A percentile compares a stretch with the other conserved stretches of the same genome.
Conservation (phyloP, 2,888 invertebrate genomes). For the Apamea crenata region DNA sequence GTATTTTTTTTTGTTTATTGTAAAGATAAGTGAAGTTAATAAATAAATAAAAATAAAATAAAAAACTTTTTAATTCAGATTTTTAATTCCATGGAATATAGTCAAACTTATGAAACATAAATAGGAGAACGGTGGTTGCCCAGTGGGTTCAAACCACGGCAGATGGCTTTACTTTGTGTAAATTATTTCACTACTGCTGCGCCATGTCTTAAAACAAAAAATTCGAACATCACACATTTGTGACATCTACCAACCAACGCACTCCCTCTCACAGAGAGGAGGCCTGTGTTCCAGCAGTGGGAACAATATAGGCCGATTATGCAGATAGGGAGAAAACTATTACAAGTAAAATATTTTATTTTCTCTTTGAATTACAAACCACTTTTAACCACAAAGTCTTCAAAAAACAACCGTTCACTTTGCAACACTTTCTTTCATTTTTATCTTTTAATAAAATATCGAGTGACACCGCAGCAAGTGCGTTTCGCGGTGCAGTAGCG, state of each 20-base stretch:
- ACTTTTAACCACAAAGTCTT: constrained; percentile 4
- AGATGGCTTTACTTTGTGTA: not conserved
- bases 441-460: constrained; percentile 33
- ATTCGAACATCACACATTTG: not conserved
- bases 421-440: not conserved
- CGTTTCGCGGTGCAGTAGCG: constrained; percentile 60
- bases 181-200: not conserved
- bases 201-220: not conserved
- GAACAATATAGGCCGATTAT: no score
- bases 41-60: no score
- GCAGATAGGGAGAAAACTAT: not conserved
- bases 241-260: not conserved
- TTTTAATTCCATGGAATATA: no score
- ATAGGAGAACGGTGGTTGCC: no score
- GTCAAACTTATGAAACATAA: no score
- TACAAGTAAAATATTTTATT: not conserved
- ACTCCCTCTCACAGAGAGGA: not conserved
- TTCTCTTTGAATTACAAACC: not conserved
- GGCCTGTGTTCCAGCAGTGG: not conserved
- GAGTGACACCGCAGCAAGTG: constrained; percentile 40
- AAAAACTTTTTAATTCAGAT: no score
- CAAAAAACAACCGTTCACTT: constrained; percentile 29
- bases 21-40: no score
- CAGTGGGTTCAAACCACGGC: not conserved
- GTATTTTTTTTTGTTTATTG: not conserved